Conservation (phyloP, 2,113 vertebrate species). For the Cnemophilus loriae region DNA sequence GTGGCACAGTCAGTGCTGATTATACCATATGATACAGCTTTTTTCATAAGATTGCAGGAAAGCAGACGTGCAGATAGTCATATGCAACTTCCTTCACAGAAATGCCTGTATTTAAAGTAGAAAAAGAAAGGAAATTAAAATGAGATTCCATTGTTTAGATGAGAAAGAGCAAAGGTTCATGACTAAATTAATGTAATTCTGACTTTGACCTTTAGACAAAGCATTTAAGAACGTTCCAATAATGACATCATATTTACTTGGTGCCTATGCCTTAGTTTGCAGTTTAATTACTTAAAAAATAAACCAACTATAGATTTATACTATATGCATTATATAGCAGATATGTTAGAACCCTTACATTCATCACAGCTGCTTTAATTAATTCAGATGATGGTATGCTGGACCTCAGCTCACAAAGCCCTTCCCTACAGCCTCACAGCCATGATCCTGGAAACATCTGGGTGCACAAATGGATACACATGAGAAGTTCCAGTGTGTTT, state of each 20-base stretch:
- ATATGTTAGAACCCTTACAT: background rate
- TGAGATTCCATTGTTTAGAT: conserved; percentile 29
- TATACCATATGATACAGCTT: background rate
- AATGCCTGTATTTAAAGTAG: conserved; percentile 18
- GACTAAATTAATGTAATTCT: conserved; percentile 18
- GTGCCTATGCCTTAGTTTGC: background rate
- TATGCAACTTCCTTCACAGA: conserved; percentile 21
- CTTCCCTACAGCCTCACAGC: background rate
- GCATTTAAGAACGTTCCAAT: background rate
- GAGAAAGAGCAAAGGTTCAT: conserved; percentile 39
- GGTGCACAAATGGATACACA: background rate
- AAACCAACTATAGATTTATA: background rate
- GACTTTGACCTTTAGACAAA: conserved; percentile 20
- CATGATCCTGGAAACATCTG: background rate
- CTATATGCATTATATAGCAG: background rate
- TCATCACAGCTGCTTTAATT: background rate
- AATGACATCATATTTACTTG: background rate
- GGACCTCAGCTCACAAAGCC: background rate
- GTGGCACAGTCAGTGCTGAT: background rate
- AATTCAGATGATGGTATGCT: background rate
- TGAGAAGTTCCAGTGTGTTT: background rate
- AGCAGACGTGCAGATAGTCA: conserved; percentile 23
- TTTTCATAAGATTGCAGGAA: background rate
- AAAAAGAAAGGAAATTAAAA: conserved; percentile 51
- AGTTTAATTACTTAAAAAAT: background rate